Conservation (phyloP, 2,113 vertebrate genomes). For the Montifringilla adamsi region DNA sequence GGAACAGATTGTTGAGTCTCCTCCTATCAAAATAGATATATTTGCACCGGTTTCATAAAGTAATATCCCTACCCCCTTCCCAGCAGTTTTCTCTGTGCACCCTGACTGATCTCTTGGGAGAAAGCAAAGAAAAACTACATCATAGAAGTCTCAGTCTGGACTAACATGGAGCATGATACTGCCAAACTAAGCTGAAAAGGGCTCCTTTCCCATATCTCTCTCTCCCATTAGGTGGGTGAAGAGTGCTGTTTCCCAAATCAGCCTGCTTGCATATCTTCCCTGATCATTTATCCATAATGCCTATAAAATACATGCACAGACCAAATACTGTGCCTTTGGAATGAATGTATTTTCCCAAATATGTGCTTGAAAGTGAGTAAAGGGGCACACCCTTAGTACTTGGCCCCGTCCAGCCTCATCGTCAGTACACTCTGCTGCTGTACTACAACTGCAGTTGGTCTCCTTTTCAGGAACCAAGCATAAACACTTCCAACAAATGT, state of each 20-base stretch:
- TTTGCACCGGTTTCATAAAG: not conserved
- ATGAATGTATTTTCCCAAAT: not conserved
- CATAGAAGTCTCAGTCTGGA: not conserved
- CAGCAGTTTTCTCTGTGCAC: not conserved
- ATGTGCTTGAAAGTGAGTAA: not conserved
- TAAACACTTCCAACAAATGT: constrained; percentile 18
- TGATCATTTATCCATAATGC: not conserved
- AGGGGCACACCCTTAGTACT: not conserved
- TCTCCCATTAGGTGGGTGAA: not conserved
- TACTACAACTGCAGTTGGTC: not conserved
- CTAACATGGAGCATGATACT: fast-evolving
- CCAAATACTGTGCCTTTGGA: not conserved
- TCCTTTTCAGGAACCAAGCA: not conserved
- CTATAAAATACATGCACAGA: not conserved
- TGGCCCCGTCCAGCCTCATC: not conserved
- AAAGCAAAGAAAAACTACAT: not conserved
- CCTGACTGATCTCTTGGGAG: not conserved
- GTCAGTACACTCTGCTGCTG: not conserved
- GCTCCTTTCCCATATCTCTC: not conserved
- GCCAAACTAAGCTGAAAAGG: not conserved
- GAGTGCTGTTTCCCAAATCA: not conserved
- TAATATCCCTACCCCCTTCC: fast-evolving
- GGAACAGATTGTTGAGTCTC: not conserved
- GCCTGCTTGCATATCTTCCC: not conserved
- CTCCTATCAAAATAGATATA: not conserved